Conservation (phyloP, 2,113 vertebrate genomes). For the Mormyrus iriodes region DNA sequence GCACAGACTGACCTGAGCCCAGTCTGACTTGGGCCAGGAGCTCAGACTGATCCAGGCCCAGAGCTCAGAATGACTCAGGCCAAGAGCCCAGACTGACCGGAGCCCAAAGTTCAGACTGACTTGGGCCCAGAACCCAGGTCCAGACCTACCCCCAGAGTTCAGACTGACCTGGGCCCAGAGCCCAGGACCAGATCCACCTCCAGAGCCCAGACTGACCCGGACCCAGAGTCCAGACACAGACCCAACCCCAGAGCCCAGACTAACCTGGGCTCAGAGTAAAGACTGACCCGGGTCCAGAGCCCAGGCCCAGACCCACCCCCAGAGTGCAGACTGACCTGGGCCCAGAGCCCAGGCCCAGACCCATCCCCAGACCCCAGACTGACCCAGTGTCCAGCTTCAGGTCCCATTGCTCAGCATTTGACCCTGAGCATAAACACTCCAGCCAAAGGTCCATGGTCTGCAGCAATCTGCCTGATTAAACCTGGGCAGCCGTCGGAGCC, state of each 20-base stretch:
- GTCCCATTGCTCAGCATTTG: slow-evolving; percentile 36
- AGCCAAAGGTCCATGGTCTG: slow-evolving; percentile 41
- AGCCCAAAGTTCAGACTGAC: not conserved
- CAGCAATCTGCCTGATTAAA: slow-evolving; percentile 62
- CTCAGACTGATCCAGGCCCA: not conserved
- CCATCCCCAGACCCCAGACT: not conserved
- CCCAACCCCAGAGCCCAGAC: not conserved
- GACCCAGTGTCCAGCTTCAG: not conserved
- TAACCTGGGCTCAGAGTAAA: too few species aligned
- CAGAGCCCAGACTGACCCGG: not conserved
- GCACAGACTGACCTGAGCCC: too few species aligned
- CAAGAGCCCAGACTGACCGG: too few species aligned
- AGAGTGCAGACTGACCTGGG: not conserved
- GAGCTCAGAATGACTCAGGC: not conserved
- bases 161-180: not conserved
- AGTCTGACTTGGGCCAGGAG: not conserved
- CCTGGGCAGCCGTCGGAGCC: slow-evolving; percentile 40
- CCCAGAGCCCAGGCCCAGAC: not conserved
- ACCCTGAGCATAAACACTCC: slow-evolving; percentile 53
- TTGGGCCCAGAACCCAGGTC: too few species aligned
- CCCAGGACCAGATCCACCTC: not conserved
- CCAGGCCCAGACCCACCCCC: too few species aligned
- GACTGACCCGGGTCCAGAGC: too few species aligned
- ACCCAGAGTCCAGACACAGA: not conserved
- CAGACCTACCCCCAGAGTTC: not conserved